Evolutionary conservation across 1,140 invertebrate species (phyloP).

Genomic region (Drosophila burlai): DNA sequence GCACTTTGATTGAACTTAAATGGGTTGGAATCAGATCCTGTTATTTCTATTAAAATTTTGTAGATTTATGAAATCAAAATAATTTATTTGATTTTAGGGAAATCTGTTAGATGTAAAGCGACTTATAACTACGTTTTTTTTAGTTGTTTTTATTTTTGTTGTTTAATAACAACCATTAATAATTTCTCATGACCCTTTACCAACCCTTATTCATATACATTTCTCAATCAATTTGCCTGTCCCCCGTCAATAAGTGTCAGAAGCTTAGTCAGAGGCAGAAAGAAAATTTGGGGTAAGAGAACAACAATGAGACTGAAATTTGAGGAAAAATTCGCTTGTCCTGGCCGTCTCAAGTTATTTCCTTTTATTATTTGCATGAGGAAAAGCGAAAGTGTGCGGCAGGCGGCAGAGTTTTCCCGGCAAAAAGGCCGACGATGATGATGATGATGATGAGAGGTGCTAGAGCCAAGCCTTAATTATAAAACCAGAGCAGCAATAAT

Average conservation of each 20-base stretch:
- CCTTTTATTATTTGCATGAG: constrained; percentile 58
- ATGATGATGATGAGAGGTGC: constrained; percentile 36
- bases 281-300: constrained; percentile 18
- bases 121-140: background rate
- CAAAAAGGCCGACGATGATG: constrained; percentile 12
- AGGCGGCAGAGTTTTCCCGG: constrained; percentile 5
- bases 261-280: constrained; percentile 44
- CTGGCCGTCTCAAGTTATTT: constrained; percentile 58
- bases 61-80: background rate
- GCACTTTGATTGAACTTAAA: constrained; percentile 14
- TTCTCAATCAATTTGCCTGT: constrained; percentile 41
- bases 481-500: constrained; percentile 56
- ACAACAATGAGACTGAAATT: constrained; percentile 26
- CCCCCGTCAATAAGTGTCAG: constrained; percentile 38
- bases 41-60: background rate
- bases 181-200: background rate
- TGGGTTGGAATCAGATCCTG: background rate
- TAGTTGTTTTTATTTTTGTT: no score
- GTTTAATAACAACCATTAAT: background rate
- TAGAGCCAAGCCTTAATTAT: constrained; percentile 71
- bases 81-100: background rate
- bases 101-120: background rate
- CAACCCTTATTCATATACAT: constrained; percentile 41
- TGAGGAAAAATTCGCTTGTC: constrained; percentile 37
- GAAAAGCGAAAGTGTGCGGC: constrained; percentile 49